Percentiles rank a stretch among this genome's conserved stretches.
Evolutionary conservation across 2,797 vertebrate genomes (phyloP).

Genomic region (Scyliorhinus canicula): DNA sequence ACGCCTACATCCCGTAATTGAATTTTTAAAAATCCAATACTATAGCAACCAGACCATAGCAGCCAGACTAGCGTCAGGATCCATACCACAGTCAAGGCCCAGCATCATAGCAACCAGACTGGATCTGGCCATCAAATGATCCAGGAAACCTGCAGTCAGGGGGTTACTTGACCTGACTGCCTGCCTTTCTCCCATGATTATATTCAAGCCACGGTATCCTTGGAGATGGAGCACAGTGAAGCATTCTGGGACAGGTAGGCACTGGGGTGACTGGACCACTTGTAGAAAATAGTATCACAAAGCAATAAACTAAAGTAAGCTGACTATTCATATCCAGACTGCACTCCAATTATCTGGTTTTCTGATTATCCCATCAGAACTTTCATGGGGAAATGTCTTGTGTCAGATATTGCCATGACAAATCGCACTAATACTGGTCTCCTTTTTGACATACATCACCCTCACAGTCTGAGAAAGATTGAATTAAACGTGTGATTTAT

Average conservation of each 20-base stretch:
- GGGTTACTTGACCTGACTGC: neutral
- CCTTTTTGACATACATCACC: neutral
- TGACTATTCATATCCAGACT: neutral
- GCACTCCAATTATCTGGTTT: neutral
- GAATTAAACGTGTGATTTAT: neutral
- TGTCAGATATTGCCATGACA: neutral
- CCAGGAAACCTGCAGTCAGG: too few relatives aligned
- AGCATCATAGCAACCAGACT: neutral
- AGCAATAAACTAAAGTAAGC: neutral
- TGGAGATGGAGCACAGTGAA: too few relatives aligned
- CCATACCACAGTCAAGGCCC: neutral
- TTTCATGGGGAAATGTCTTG: neutral
- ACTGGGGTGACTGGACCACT: neutral
- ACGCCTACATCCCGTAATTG: too few relatives aligned
- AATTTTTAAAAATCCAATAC: too few relatives aligned
- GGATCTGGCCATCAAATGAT: too few relatives aligned
- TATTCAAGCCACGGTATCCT: too few relatives aligned
- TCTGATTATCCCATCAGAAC: neutral
- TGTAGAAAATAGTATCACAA: neutral
- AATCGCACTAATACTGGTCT: neutral
- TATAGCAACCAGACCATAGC: too few relatives aligned
- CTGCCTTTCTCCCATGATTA: neutral
- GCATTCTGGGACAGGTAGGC: too few relatives aligned
- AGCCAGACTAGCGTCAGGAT: too few relatives aligned
- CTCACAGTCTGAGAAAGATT: neutral